Conservation (phyloP, 2,113 vertebrate genomes). For the Hiodon tergisus region DNA sequence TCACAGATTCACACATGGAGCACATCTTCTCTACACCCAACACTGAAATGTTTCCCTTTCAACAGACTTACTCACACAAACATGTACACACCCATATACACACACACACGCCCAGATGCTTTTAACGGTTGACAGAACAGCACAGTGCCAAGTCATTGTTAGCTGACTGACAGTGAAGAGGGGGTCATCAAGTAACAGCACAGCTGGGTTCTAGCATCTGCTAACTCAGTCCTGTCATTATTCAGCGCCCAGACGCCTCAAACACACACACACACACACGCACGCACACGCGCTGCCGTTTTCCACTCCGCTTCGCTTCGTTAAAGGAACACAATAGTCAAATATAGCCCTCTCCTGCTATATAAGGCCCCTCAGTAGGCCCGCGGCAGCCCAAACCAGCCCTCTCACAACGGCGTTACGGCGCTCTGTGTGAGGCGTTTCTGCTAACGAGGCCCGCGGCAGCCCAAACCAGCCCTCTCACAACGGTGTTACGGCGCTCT, state of each 20-base stretch:
- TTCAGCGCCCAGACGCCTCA: conserved; percentile 1
- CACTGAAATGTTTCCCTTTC: no score
- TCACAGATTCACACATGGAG: not conserved
- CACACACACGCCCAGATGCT: conserved; percentile 28
- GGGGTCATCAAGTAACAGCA: conserved; percentile 59
- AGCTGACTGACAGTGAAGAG: conserved; percentile 56
- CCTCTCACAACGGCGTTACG: no score
- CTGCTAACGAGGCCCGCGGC: no score
- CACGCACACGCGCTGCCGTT: not conserved
- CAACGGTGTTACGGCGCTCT: no score
- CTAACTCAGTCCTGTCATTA: conserved; percentile 56
- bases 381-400: no score
- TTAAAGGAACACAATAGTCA: no score
- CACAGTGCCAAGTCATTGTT: conserved; percentile 68
- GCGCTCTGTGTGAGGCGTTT: no score
- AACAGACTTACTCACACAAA: conserved; percentile 10
- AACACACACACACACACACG: not conserved
- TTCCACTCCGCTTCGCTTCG: no score
- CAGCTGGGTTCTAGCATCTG: conserved; percentile 73
- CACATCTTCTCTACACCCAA: conserved; percentile 11
- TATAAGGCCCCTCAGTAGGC: no score
- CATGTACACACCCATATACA: conserved; percentile 6
- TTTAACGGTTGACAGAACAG: not conserved
- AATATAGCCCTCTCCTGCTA: no score
- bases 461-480: no score